These are phyloP conservation scores for Hipposideros larvatus DNA, from an alignment of 2,797 vertebrate genomes.

Conservation along the genomic window DNA sequence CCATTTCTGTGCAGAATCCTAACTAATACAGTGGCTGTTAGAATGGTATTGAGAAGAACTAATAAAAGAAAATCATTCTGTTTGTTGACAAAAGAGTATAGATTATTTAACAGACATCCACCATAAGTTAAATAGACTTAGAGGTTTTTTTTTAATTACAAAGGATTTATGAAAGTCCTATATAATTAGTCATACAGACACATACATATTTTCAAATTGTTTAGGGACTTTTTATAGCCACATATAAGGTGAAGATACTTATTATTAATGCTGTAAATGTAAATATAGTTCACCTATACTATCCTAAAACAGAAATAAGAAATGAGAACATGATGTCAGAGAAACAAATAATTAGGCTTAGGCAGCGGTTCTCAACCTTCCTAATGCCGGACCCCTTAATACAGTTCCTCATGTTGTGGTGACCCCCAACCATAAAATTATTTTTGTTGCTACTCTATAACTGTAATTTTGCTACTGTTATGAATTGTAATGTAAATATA, in stretches of 20 bases:
- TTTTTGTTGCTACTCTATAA: too few relatives aligned
- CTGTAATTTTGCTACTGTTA: too few relatives aligned
- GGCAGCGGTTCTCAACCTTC: too few relatives aligned
- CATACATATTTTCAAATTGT: background rate
- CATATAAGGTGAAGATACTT: background rate
- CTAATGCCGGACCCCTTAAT: too few relatives aligned
- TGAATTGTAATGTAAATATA: too few relatives aligned
- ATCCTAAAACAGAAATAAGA: background rate
- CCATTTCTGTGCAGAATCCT: background rate
- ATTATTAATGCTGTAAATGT: background rate
- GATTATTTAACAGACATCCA: background rate
- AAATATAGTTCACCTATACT: background rate
- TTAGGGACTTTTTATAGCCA: background rate
- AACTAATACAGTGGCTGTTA: background rate
- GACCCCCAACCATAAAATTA: too few relatives aligned
- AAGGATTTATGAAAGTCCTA: background rate
- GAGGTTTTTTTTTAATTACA: background rate
- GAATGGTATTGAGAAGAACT: background rate
- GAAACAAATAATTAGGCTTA: background rate
- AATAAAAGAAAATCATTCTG: background rate
- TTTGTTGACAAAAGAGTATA: background rate
- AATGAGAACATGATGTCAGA: background rate
- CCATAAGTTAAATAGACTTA: background rate
- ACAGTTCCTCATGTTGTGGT: too few relatives aligned
- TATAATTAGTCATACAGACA: background rate